Evolutionary conservation across 2,888 invertebrate genomes (phyloP), one percentile per base, ranked within the genome.

Genomic region (Sarcophaga subvicina): DNA sequence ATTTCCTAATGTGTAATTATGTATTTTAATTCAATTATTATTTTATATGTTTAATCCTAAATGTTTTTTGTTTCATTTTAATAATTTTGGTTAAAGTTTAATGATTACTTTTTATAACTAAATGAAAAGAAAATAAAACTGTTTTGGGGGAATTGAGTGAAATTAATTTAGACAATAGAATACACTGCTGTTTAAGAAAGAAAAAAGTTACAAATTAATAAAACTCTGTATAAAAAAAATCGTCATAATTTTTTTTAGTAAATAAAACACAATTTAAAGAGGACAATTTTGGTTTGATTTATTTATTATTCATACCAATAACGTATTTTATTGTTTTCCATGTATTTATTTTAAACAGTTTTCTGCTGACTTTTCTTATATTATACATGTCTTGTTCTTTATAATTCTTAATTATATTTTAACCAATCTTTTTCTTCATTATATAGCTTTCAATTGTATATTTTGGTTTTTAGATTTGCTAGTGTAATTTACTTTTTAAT

Each of bases 261-360:
- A 86, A 86, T 80, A 83, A 83, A 66, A 80, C 67, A 79, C 71
- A 20, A 73, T 72, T 79, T 54, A 66, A 82, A 72, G 37, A 45
- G 73, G 69, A 80, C 69, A 67, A 62, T 37, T 10, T 20, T 62
- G 25, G 71, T 64, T 62, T 47, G 60, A 12, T 81, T 69, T 82
- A 54, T 5, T 22, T 67, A 69, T n/a, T 73, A 49, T 8, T 12
- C 54, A 54, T 54, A 54, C 49, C 25, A 11, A 75, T 78, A 81
- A 64, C 62, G 67, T 3, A 47, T 80, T 85, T 75, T 75, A 67
- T 81, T 71, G 37, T 37, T 37, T 54, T 54, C 5, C 12, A 54
- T 54, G 54, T 37, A 63, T 79, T 77, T 59, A 25, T 49, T 76
- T 37, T 37, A 37, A 37, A 10, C 37, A 37, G 37, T 37, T 37